Evolutionary conservation across 2,888 invertebrate genomes (phyloP), one percentile per base, ranked within the genome.

Genomic region (Encarsia formosa): DNA sequence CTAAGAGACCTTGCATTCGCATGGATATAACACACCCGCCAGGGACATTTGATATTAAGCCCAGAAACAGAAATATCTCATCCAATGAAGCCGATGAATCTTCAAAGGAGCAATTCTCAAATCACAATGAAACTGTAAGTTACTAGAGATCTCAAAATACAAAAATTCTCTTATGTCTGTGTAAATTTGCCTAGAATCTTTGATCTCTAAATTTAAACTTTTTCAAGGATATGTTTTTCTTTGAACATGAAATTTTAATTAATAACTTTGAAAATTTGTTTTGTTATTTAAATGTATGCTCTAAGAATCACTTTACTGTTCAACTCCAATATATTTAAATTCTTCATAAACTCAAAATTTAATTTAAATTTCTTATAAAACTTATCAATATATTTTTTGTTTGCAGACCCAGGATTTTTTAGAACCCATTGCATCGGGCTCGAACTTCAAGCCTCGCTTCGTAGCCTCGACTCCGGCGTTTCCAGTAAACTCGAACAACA

Each of bases 11-110:
- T 18, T 63, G 73, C 47, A 73, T 73, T 58, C 64, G 71, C n/a
- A 67, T 72, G 71, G 73, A 73, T 60, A 62, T 66, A 9, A 69
- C 66, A 45, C 69, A 73, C 60, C 73, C 73, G 19, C 70, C 73
- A 16, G 73, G 71, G 20, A 73, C 73, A 42, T 73, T 73, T 59
- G 49, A 59, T 20, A 72, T 73, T 49, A 65, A 64, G 46, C 56
- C 67, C 16, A 63, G 65, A 54, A 58, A 53, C 39, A 63, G 61
- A 58, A 60, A 58, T 56, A 43, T 57, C 18, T n/a, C n/a, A n/a
- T 29, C 53, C 1, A 62, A 59, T 19, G 61, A 63, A 44, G 43
- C 55, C 22, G 60, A 63, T 34, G n/a, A n/a, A n/a, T 18, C 54
- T 19, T 50, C 61, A 38, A 65, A 67, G 43, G 63, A 62, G 38